These are phyloP conservation scores for Chinchilla lanigera DNA, from an alignment of 2,113 vertebrate species.

Conservation along the genomic window DNA sequence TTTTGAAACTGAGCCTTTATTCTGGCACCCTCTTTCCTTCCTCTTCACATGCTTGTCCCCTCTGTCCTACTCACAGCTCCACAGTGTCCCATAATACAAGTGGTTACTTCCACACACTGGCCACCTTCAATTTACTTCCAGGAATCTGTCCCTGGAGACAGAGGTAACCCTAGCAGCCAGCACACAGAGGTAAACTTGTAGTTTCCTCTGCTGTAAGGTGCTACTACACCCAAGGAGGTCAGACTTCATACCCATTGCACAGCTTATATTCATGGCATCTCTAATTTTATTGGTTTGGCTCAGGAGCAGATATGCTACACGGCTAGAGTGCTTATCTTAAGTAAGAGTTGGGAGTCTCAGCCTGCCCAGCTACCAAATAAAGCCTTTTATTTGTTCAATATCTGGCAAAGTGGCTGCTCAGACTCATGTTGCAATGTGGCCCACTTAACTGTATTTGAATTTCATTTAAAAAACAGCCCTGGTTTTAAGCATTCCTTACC, in stretches of 20 bases:
- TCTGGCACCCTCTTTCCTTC: neutral
- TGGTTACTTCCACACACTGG: neutral
- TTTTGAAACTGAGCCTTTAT: no score
- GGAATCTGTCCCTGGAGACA: neutral
- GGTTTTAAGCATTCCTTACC: neutral
- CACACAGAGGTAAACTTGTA: accelerated
- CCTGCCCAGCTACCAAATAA: neutral
- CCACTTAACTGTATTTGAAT: neutral
- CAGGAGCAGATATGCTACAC: no score
- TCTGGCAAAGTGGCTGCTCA: neutral
- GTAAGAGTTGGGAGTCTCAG: no score
- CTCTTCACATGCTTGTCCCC: neutral
- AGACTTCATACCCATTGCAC: neutral
- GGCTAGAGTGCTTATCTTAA: neutral
- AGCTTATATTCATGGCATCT: accelerated
- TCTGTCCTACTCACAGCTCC: neutral
- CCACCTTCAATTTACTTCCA: neutral
- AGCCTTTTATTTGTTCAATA: neutral
- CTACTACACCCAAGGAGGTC: neutral
- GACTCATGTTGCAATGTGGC: neutral
- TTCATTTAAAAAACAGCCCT: neutral
- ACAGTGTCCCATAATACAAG: neutral
- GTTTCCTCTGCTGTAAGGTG: neutral
- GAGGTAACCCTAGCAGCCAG: neutral
- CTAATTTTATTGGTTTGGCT: neutral